These are phyloP conservation scores for Lepus europaeus DNA, from an alignment of 2,113 vertebrate genomes.

Conservation along the genomic window DNA sequence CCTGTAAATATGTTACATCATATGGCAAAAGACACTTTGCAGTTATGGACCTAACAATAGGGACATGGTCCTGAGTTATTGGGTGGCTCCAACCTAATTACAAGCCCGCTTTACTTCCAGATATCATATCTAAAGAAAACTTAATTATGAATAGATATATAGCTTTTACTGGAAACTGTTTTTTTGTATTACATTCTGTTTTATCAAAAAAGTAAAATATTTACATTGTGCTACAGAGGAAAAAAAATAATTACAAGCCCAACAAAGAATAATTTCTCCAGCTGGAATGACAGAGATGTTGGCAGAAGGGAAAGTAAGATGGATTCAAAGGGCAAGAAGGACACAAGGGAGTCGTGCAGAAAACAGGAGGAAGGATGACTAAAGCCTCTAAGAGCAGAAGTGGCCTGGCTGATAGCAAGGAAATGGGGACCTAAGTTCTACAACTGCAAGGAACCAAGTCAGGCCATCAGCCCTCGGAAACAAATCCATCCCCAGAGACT, in stretches of 20 bases:
- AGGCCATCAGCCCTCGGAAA: neutral
- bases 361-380: neutral
- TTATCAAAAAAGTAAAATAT: too few relatives aligned
- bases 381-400: neutral
- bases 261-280: neutral
- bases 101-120: neutral
- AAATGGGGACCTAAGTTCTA: neutral
- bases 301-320: neutral
- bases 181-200: too few relatives aligned
- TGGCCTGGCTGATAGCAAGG: rapidly evolving
- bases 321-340: neutral
- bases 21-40: neutral
- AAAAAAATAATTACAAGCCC: neutral
- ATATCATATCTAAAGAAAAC: too few relatives aligned
- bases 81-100: neutral
- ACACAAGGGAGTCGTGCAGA: neutral
- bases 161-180: too few relatives aligned
- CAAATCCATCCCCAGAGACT: neutral
- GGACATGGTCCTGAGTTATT: neutral
- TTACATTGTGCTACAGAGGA: too few relatives aligned
- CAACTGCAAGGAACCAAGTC: neutral
- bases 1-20: neutral
- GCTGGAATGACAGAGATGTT: neutral
- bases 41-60: neutral
- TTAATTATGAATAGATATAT: too few relatives aligned